Evolutionary conservation across 37 sponge, comb jelly and placozoan genomes (phyloP).

Genomic region (Agelas oroides): DNA sequence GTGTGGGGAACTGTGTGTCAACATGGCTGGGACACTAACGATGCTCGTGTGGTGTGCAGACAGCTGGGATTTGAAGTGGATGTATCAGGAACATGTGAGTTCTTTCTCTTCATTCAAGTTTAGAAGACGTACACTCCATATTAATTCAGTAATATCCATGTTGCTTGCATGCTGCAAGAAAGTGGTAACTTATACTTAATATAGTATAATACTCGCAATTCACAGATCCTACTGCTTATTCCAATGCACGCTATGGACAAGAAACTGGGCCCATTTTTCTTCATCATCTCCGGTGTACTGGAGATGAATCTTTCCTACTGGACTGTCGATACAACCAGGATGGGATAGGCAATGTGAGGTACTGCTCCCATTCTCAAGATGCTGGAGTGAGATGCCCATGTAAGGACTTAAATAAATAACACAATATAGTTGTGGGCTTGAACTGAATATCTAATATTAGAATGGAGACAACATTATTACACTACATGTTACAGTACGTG

Average conservation of each 20-base stretch:
- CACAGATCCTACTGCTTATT: background rate
- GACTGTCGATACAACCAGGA: background rate
- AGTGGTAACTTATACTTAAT: too few species aligned
- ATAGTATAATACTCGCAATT: too few species aligned
- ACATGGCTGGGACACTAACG: background rate
- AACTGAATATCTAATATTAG: too few species aligned
- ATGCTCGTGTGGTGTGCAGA: too few species aligned
- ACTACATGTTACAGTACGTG: too few species aligned
- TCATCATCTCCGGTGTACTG: slow-evolving; percentile 11
- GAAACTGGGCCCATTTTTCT: slow-evolving; percentile 28
- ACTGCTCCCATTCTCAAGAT: slow-evolving; percentile 21
- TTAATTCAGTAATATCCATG: background rate
- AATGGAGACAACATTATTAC: too few species aligned
- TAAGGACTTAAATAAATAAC: background rate
- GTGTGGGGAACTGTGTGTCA: slow-evolving; percentile 11
- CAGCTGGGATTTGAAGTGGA: too few species aligned
- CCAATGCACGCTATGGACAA: slow-evolving; percentile 21
- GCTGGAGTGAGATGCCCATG: slow-evolving; percentile 28
- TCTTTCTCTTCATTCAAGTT: too few species aligned
- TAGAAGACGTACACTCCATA: background rate
- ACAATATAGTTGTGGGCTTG: too few species aligned
- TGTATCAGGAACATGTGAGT: too few species aligned
- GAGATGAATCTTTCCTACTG: background rate
- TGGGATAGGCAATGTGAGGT: background rate
- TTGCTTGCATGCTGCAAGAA: too few species aligned